phyloP scores from a whole-genome alignment of 1,140 invertebrate species.

The Cydia strobilella region DNA sequence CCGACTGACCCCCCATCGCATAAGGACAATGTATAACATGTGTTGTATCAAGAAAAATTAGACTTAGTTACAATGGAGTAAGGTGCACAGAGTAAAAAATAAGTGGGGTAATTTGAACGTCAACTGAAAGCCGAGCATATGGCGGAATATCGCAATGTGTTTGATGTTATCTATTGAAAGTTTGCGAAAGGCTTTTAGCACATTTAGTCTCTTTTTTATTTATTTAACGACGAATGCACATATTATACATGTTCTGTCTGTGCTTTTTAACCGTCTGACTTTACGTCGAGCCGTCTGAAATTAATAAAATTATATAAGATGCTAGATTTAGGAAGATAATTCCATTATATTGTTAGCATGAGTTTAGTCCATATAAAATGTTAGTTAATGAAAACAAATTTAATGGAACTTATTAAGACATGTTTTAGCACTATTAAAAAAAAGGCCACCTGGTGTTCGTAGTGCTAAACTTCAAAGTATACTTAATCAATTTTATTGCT shows the following conservation, averaged over 20 bases:
- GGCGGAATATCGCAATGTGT: constrained; percentile 23
- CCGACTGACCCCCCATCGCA: constrained; percentile 10
- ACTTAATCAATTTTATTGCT: too few relatives aligned
- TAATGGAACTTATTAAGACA: too few relatives aligned
- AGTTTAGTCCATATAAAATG: too few relatives aligned
- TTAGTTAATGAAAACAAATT: too few relatives aligned
- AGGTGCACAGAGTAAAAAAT: background rate
- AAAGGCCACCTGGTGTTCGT: too few relatives aligned
- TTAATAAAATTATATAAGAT: too few relatives aligned
- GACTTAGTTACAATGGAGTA: background rate
- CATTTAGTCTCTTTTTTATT: constrained; percentile 18
- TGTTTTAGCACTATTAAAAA: too few relatives aligned
- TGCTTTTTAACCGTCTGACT: background rate
- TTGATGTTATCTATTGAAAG: constrained; percentile 25
- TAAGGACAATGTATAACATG: constrained; percentile 16
- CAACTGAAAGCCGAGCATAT: constrained; percentile 16
- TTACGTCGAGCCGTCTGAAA: too few relatives aligned
- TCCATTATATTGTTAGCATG: too few relatives aligned
- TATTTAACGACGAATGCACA: background rate
- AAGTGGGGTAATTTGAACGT: background rate
- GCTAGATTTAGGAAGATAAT: too few relatives aligned
- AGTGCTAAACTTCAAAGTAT: too few relatives aligned
- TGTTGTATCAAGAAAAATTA: background rate
- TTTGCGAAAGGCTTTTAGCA: constrained; percentile 26
- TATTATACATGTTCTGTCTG: background rate